A percentile compares a stretch with the other conserved stretches of the same genome.
These are phyloP conservation scores for Umimayanthus chanpuru DNA, from an alignment of 92 coral and sea anemone species.

Conservation along the genomic window DNA sequence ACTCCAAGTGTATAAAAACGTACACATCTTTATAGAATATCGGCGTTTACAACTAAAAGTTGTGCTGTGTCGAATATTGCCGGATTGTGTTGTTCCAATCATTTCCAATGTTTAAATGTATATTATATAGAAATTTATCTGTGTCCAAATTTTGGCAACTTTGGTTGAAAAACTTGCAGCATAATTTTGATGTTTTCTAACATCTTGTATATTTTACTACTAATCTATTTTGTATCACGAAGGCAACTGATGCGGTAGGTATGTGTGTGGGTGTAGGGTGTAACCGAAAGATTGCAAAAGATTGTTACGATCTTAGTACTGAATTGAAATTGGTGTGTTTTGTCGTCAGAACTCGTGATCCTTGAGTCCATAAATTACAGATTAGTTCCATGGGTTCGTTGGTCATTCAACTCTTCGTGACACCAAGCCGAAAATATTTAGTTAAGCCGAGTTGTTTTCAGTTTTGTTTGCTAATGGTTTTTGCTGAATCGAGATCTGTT, in stretches of 20 bases:
- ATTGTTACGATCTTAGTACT: background rate
- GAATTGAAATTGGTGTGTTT: background rate
- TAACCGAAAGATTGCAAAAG: background rate
- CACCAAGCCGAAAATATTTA: background rate
- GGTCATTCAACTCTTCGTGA: slow-evolving; percentile 6
- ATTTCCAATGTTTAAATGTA: too few relatives aligned
- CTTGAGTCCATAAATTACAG: background rate
- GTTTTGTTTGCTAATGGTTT: background rate
- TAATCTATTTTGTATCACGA: background rate
- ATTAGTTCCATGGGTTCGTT: background rate
- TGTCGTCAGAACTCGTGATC: background rate
- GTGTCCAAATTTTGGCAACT: too few relatives aligned
- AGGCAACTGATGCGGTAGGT: background rate
- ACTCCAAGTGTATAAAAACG: background rate
- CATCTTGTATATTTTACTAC: background rate
- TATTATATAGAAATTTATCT: too few relatives aligned
- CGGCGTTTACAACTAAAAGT: too few relatives aligned
- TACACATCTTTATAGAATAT: background rate
- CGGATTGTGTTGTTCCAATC: too few relatives aligned
- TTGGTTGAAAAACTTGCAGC: too few relatives aligned
- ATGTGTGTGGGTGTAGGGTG: slow-evolving; percentile 8
- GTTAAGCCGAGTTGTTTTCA: slow-evolving; percentile 10
- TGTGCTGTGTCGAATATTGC: too few relatives aligned
- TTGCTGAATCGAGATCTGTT: background rate
- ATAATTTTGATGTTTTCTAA: background rate